These are phyloP conservation scores for Rotaria magnacalcarata DNA, from an alignment of 2,888 invertebrate species.

Conservation along the genomic window DNA sequence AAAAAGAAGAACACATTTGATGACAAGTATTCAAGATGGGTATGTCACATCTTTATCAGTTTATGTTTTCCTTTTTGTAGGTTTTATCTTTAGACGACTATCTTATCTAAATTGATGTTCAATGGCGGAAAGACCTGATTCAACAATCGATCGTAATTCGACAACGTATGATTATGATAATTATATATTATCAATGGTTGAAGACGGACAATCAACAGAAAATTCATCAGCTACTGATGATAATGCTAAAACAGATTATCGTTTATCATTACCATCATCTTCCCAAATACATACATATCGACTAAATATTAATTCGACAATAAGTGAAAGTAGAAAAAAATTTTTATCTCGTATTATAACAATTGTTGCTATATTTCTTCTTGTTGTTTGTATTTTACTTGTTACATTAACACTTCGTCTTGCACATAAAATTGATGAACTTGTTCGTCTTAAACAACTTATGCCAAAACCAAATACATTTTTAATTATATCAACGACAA, in stretches of 20 bases:
- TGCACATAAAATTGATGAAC: slow-evolving; percentile 29
- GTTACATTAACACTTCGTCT: slow-evolving; percentile 32
- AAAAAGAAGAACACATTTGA: not conserved
- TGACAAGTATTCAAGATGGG: not conserved
- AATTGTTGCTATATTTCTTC: slow-evolving; percentile 8
- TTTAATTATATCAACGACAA: slow-evolving; percentile 6
- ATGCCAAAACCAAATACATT: slow-evolving; percentile 31
- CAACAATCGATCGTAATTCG: not conserved
- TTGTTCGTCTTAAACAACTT: slow-evolving; percentile 32
- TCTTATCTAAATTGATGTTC: not conserved
- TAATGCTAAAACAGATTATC: slow-evolving; percentile 29
- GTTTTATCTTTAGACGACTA: not conserved
- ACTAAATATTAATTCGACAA: not conserved
- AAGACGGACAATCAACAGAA: not conserved
- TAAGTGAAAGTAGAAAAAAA: slow-evolving; percentile 28
- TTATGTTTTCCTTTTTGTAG: not conserved
- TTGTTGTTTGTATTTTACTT: slow-evolving; percentile 33
- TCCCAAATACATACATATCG: not conserved
- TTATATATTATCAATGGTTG: slow-evolving; percentile 25
- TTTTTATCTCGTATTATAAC: slow-evolving; percentile 29
- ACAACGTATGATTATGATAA: slow-evolving; percentile 32
- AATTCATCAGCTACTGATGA: not conserved
- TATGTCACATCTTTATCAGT: not conserved
- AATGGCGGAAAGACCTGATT: not conserved
- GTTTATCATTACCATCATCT: slow-evolving; percentile 30